phyloP scores from a whole-genome alignment of 1,140 invertebrate species.

The Zaprionus nigranus region DNA sequence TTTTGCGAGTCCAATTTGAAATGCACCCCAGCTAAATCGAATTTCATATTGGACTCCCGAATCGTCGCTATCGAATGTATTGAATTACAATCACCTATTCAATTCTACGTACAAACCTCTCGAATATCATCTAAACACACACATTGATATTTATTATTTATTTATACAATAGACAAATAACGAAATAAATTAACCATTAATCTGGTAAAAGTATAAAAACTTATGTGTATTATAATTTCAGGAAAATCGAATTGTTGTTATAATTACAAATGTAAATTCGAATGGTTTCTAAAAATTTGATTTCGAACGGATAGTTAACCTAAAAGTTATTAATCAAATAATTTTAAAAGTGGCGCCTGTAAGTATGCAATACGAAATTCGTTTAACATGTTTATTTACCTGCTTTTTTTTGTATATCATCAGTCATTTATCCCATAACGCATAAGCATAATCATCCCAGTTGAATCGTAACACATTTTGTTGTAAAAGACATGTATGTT shows the following conservation, averaged over 20 bases:
- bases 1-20: constrained; percentile 84
- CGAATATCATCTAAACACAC: constrained; percentile 8
- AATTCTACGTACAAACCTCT: constrained; percentile 47
- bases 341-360: too few relatives aligned
- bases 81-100: constrained; percentile 41
- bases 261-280: too few relatives aligned
- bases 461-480: not conserved
- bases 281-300: too few relatives aligned
- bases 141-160: constrained; percentile 32
- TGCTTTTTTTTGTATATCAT: too few relatives aligned
- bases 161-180: constrained; percentile 26
- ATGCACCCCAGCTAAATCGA: not conserved
- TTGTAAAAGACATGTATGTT: constrained; percentile 32
- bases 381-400: too few relatives aligned
- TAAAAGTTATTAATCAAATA: too few relatives aligned
- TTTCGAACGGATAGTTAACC: too few relatives aligned
- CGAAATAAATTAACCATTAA: constrained; percentile 28
- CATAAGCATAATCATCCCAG: not conserved
- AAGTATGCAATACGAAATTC: too few relatives aligned
- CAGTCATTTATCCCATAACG: too few relatives aligned
- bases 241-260: too few relatives aligned
- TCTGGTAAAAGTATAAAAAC: constrained; percentile 30
- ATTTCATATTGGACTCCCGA: constrained; percentile 84
- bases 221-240: not conserved
- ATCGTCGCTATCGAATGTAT: constrained; percentile 67